Percentiles rank a stretch among this genome's conserved stretches.
Conservation (phyloP, 2,888 invertebrate genomes). For the Hoplodrina ambigua region DNA sequence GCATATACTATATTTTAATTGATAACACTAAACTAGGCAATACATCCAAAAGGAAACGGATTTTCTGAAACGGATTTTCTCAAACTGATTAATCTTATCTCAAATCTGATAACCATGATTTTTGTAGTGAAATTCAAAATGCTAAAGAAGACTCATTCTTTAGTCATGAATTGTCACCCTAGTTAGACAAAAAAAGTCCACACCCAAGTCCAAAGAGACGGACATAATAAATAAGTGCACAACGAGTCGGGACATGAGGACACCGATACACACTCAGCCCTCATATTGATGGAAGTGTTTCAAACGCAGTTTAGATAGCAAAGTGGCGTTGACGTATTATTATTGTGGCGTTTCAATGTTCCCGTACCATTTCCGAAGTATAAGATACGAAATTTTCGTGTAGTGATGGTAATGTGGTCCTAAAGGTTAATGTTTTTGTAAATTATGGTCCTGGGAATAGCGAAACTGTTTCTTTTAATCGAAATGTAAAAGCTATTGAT, state of each 20-base stretch:
- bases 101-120: not conserved
- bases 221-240: slow-evolving; percentile 60
- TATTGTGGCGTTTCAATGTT: slow-evolving; percentile 75
- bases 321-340: slow-evolving; percentile 88
- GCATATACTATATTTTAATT: too few relatives aligned
- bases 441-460: slow-evolving; percentile 34
- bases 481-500: slow-evolving; percentile 29
- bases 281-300: slow-evolving; percentile 89
- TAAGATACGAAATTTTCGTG: slow-evolving; percentile 64
- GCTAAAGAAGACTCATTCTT: not conserved
- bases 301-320: slow-evolving; percentile 89
- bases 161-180: slow-evolving; percentile 8
- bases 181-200: slow-evolving; percentile 32
- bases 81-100: not conserved
- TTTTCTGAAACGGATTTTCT: not conserved
- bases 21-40: not conserved
- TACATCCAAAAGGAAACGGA: not conserved
- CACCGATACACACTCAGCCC: slow-evolving; percentile 85
- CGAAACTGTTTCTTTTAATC: slow-evolving; percentile 38
- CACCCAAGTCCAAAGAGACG: slow-evolving; percentile 35
- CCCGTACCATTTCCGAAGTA: slow-evolving; percentile 49
- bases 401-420: slow-evolving; percentile 47
- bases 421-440: slow-evolving; percentile 49
- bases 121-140: too few relatives aligned
- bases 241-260: slow-evolving; percentile 56